phyloP scores from a whole-genome alignment of 2,888 invertebrate genomes.

The Hydraecia micacea region DNA sequence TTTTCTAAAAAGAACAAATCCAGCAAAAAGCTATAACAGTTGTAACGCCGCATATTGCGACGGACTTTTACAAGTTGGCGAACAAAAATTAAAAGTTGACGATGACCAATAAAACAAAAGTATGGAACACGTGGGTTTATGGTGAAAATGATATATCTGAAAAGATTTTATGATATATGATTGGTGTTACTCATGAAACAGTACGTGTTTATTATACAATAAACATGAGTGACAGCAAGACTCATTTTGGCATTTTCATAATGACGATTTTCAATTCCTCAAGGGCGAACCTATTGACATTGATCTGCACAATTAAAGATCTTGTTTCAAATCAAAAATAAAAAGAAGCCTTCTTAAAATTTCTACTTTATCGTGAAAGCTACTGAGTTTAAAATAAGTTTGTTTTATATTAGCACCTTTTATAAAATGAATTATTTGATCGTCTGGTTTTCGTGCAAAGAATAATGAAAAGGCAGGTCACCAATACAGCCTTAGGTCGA shows the following conservation, averaged over 20 bases:
- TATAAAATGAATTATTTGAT: not conserved
- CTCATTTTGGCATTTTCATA: not conserved
- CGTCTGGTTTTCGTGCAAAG: not conserved
- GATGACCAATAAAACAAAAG: conserved; percentile 68
- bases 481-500: not conserved
- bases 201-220: not conserved
- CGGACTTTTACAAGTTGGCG: conserved; percentile 66
- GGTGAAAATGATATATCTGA: no score
- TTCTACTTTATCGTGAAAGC: not conserved
- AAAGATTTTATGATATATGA: not conserved
- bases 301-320: not conserved
- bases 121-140: not conserved
- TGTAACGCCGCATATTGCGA: conserved; percentile 70
- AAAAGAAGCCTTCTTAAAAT: not conserved
- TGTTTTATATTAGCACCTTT: no score
- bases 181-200: not conserved
- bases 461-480: conserved; percentile 9
- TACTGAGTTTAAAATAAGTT: not conserved
- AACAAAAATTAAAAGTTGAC: conserved; percentile 80
- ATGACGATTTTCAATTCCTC: not conserved
- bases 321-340: not conserved
- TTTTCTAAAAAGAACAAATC: conserved; percentile 31
- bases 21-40: conserved; percentile 63
- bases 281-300: no score
- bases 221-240: not conserved